These are phyloP conservation scores for Didymodactylos carnosus DNA, from an alignment of 2,888 invertebrate species.

Conservation along the genomic window DNA sequence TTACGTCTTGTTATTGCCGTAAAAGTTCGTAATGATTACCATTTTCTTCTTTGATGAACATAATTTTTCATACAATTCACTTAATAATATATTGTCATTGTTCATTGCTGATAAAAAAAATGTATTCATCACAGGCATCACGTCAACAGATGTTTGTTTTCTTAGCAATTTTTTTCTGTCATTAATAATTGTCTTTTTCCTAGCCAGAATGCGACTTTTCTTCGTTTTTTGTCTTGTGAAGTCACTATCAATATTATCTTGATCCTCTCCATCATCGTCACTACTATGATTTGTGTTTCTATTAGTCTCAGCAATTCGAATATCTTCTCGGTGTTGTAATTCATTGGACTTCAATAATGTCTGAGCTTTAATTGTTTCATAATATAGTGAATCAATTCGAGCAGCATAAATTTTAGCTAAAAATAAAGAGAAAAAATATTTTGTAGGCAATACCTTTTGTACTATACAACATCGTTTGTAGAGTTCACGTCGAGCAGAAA, in stretches of 20 bases:
- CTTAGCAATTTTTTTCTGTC: background rate
- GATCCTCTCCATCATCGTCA: background rate
- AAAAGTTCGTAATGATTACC: too few relatives aligned
- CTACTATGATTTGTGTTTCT: background rate
- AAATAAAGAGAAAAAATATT: background rate
- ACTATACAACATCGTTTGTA: too few relatives aligned
- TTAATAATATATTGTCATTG: background rate
- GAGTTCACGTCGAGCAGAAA: too few relatives aligned
- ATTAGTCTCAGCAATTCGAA: too few relatives aligned
- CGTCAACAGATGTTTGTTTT: background rate
- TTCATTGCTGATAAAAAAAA: background rate
- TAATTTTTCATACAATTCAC: background rate
- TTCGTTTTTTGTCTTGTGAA: background rate
- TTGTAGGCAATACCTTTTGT: too few relatives aligned
- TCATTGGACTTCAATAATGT: background rate
- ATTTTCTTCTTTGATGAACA: too few relatives aligned
- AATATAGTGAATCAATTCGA: background rate
- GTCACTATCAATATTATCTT: background rate
- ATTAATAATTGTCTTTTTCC: background rate
- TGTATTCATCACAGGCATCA: background rate
- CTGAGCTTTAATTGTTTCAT: background rate
- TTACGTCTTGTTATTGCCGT: too few relatives aligned
- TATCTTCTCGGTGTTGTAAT: too few relatives aligned
- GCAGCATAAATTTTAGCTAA: background rate
- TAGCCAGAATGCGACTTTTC: background rate